These are phyloP conservation scores for Acropora yongei DNA, from an alignment of 64 coral and sea anemone genomes.

Conservation along the genomic window DNA sequence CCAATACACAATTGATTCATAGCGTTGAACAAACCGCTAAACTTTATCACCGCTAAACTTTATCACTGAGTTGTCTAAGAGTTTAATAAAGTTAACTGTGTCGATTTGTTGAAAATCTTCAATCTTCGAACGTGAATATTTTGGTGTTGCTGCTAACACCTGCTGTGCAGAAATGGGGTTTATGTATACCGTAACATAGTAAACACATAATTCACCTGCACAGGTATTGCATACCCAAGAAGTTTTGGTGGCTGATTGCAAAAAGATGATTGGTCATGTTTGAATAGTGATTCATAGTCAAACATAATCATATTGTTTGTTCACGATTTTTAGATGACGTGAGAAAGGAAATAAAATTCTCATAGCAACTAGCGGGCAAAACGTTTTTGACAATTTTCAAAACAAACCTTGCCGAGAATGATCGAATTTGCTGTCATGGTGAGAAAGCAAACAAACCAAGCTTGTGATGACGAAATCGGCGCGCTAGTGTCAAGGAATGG, in stretches of 20 bases:
- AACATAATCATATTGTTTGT: background rate
- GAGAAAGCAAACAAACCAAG: background rate
- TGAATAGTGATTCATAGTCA: background rate
- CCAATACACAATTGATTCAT: too few relatives aligned
- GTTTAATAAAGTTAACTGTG: too few relatives aligned
- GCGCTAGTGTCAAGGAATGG: background rate
- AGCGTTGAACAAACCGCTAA: too few relatives aligned
- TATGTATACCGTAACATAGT: background rate
- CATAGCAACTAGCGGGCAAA: slow-evolving; percentile 19
- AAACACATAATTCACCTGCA: slow-evolving; percentile 22
- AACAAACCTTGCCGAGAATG: slow-evolving; percentile 16
- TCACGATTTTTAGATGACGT: background rate
- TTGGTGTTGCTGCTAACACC: slow-evolving; percentile 13
- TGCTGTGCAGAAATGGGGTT: background rate
- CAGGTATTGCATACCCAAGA: background rate
- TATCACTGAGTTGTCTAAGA: too few relatives aligned
- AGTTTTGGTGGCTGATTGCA: background rate
- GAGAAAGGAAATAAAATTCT: background rate
- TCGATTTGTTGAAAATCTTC: too few relatives aligned
- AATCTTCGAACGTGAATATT: too few relatives aligned
- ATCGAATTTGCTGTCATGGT: background rate
- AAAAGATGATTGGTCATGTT: background rate
- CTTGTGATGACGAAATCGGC: background rate
- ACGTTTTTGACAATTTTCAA: background rate
- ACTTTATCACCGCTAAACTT: too few relatives aligned